Evolutionary conservation across 2,113 vertebrate species (phyloP).

Genomic region (Budorcas taxicolor): DNA sequence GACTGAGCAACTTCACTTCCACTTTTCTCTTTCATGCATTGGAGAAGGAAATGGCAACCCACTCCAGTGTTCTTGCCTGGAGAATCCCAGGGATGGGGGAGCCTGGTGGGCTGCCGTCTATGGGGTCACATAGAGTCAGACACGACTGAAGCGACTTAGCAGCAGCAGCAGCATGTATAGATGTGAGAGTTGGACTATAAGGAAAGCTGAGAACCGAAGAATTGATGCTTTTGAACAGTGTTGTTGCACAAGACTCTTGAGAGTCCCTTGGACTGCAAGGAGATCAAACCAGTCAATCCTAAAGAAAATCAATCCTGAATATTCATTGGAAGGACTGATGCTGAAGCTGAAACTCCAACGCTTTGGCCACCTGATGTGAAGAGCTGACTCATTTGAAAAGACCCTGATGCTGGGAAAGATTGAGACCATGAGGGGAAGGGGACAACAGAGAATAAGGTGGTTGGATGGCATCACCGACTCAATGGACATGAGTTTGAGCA

Average conservation of each 20-base stretch:
- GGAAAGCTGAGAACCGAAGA: neutral
- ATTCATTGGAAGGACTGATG: neutral
- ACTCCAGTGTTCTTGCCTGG: too few relatives aligned
- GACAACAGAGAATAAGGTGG: neutral
- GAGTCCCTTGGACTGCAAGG: neutral
- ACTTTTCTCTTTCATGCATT: too few relatives aligned
- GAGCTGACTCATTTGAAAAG: neutral
- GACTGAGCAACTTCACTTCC: too few relatives aligned
- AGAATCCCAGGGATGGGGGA: too few relatives aligned
- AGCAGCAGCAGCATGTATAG: neutral
- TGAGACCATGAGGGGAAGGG: neutral
- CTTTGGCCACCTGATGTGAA: neutral
- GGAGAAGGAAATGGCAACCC: too few relatives aligned
- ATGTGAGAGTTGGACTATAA: neutral
- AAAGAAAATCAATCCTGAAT: neutral
- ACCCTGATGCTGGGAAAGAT: neutral
- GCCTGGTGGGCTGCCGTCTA: too few relatives aligned
- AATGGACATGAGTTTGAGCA: neutral
- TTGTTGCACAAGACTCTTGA: neutral
- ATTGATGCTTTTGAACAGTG: neutral
- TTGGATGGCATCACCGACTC: neutral
- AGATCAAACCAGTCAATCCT: neutral
- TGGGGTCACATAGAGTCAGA: too few relatives aligned
- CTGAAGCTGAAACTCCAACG: rapidly evolving
- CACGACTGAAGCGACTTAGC: too few relatives aligned